Base-by-base conservation (phyloP, 2,888 invertebrate species). In the Spatulosminthurus flaviceps region DNA sequence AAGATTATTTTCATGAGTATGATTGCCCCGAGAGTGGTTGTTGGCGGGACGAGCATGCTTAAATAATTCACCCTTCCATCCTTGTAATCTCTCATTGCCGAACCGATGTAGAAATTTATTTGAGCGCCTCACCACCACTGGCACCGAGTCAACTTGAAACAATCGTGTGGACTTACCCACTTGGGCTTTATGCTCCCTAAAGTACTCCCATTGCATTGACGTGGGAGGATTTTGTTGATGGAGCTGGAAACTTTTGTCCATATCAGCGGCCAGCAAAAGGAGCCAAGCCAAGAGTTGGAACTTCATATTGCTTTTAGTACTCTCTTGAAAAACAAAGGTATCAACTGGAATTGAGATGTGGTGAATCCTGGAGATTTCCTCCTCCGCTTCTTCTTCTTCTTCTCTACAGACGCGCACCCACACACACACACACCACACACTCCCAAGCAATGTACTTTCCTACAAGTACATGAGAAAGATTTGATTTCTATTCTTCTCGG, bases 81-180 rank as follows among this genome's bases (percentile, higher is more conserved):
- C 69, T 24, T 70, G 21, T 41, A 70, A 70, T 70, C 9, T 34
- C 22, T 34, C n/a, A 41, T 42, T 22, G 29, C 24, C 42, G n/a
- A 7, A 71, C 42, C 43, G 42, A 16, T 43, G 71, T 24, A 42
- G 24, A 22, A 64, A 64, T 26, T 64, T 64, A 64, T 22, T 22
- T 24, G 64, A 64, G 64, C 64, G 64, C 24, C 64, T 64, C 64
- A 64, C 64, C 64, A 64, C 64, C 1, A 26, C 69, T 70, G 70
- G 70, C 70, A 70, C 22, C 41, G 70, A 34, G 41, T 70, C 70
- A 70, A 70, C 70, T 70, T 70, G 70, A 34, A 41, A 41, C 28
- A 41, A 70, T n/a, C 21, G 41, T 2, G n/a, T 29, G 5, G 41
- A 21, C 41, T 29, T 21, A 1, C 22, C 16, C 34, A 24, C 28